phyloP scores from a whole-genome alignment of 2,797 vertebrate genomes.

The Artibeus jamaicensis region DNA sequence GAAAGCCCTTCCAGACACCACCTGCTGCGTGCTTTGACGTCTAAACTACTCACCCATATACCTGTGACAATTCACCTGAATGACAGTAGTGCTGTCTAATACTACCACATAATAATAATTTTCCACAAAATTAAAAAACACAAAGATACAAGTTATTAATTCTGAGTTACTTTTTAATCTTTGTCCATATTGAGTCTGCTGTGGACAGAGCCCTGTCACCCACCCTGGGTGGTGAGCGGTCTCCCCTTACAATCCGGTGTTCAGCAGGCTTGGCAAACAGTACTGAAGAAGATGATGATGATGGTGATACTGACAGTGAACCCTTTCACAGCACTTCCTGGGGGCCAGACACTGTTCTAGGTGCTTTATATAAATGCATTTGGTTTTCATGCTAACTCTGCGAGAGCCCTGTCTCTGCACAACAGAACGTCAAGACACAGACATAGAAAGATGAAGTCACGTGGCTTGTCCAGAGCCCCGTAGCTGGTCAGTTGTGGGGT shows the following conservation, averaged over 20 bases:
- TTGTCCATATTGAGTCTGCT: not conserved
- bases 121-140: not conserved
- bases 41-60: not conserved
- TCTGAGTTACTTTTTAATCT: not conserved
- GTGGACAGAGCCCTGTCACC: not conserved
- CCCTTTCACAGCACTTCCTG: not conserved
- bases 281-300: not conserved
- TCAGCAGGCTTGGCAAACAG: not conserved
- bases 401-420: not conserved
- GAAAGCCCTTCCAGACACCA: not conserved
- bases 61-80: not conserved
- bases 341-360: not conserved
- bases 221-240: not conserved
- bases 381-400: not conserved
- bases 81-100: not conserved
- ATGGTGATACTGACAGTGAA: not conserved
- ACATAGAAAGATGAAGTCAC: not conserved
- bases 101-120: not conserved
- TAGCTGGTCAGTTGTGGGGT: not conserved
- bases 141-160: slow-evolving; percentile 1
- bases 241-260: not conserved
- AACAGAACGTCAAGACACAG: not conserved
- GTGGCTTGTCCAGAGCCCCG: not conserved
- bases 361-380: not conserved
- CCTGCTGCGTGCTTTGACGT: not conserved